These are phyloP conservation scores for Salticus scenicus DNA, from an alignment of 2,888 invertebrate species.

Conservation along the genomic window DNA sequence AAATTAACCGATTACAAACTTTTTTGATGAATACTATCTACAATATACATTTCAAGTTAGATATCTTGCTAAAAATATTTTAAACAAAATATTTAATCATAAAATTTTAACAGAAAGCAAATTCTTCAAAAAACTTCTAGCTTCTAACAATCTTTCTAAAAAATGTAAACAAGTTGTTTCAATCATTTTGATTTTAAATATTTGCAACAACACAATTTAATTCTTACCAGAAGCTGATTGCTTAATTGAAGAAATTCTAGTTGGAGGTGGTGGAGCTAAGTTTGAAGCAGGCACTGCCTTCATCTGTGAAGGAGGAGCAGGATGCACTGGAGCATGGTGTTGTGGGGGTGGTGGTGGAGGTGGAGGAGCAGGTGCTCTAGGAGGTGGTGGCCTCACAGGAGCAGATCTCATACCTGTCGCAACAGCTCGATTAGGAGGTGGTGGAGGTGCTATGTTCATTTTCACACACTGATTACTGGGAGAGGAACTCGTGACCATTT, in stretches of 20 bases:
- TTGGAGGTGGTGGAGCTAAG: constrained; percentile 48
- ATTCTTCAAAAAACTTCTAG: no score
- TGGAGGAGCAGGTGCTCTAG: constrained; percentile 48
- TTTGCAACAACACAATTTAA: no score
- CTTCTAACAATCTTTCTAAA: no score
- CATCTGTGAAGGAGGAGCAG: constrained; percentile 56
- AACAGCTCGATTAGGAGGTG: constrained; percentile 50
- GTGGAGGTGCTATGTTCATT: constrained; percentile 64
- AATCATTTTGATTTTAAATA: no score
- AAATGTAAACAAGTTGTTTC: no score
- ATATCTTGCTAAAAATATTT: no score
- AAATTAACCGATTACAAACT: no score
- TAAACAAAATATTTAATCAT: no score
- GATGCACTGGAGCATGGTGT: constrained; percentile 47
- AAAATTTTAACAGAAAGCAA: no score
- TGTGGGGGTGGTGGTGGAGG: constrained; percentile 68
- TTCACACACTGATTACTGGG: constrained; percentile 49
- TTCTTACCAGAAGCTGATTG: constrained; percentile 29
- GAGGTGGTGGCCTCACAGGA: constrained; percentile 48
- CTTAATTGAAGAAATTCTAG: constrained; percentile 61
- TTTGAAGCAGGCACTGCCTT: constrained; percentile 30
- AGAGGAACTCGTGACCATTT: constrained; percentile 45
- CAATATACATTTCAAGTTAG: no score
- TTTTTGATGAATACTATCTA: no score
- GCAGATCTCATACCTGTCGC: constrained; percentile 25